Evolutionary conservation across 2,797 vertebrate genomes (phyloP).

Genomic region (Pelodytes ibericus): DNA sequence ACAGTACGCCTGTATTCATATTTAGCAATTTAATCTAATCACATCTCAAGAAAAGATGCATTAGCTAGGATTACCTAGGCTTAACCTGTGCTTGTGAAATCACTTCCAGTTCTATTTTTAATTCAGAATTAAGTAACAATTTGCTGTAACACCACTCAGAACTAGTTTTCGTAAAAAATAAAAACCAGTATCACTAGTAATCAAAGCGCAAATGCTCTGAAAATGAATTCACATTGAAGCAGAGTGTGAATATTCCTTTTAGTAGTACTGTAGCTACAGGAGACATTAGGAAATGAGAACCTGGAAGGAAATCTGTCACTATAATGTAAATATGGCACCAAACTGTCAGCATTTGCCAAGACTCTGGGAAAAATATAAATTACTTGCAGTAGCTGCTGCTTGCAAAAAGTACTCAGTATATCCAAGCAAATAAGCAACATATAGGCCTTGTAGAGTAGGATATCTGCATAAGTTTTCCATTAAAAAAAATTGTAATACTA

Average conservation of each 20-base stretch:
- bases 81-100: conserved; percentile 43
- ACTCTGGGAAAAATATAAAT: no score
- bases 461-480: no score
- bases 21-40: conserved; percentile 15
- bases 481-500: no score
- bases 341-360: background rate
- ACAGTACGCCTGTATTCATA: background rate
- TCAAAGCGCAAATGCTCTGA: no score
- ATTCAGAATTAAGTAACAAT: conserved; percentile 31
- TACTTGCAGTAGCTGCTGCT: no score
- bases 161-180: background rate
- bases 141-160: background rate
- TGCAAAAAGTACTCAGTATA: no score
- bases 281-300: background rate
- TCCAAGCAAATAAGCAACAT: no score
- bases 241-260: background rate
- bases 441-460: no score
- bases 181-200: no score
- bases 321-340: background rate
- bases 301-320: background rate
- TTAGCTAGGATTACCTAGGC: conserved; percentile 31
- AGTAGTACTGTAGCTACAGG: background rate
- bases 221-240: no score
- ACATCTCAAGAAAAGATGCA: conserved; percentile 14
- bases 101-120: conserved; percentile 47